Percentiles rank a stretch among this genome's conserved stretches.
Conservation (phyloP, 2,113 vertebrate species). For the Morphnarchus princeps region DNA sequence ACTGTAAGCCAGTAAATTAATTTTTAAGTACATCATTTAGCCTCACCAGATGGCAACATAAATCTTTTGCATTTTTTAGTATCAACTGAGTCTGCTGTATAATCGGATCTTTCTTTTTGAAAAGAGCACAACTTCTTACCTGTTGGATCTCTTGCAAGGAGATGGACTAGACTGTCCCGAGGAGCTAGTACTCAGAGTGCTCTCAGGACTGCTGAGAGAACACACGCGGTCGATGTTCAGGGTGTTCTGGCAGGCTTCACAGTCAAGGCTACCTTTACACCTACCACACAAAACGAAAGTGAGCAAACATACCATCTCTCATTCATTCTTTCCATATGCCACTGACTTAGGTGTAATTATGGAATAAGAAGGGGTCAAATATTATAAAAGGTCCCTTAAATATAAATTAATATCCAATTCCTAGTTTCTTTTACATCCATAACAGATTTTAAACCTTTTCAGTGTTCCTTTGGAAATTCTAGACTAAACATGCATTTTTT, state of each 20-base stretch:
- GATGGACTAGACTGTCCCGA: constrained; percentile 89
- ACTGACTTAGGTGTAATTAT: neutral
- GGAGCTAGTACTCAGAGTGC: constrained; percentile 93
- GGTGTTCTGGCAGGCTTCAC: constrained; percentile 95
- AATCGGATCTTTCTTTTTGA: neutral
- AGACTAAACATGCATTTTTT: neutral
- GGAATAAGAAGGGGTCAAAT: neutral
- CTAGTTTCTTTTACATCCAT: neutral
- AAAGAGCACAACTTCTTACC: constrained; percentile 63
- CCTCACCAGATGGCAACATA: neutral
- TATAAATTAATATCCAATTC: neutral
- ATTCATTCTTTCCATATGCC: neutral
- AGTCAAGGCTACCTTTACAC: constrained; percentile 91
- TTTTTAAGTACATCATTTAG: neutral
- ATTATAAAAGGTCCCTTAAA: neutral
- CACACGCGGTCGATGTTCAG: constrained; percentile 94
- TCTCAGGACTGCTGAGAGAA: constrained; percentile 95
- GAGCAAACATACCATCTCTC: neutral
- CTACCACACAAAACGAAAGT: constrained; percentile 62
- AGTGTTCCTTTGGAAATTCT: neutral
- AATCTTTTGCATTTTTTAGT: neutral
- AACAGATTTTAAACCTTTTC: neutral
- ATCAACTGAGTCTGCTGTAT: neutral
- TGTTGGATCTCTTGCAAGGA: constrained; percentile 92
- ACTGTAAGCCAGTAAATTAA: neutral